Conservation (phyloP, 2,888 invertebrate genomes). For the Synanthedon vespiformis region DNA sequence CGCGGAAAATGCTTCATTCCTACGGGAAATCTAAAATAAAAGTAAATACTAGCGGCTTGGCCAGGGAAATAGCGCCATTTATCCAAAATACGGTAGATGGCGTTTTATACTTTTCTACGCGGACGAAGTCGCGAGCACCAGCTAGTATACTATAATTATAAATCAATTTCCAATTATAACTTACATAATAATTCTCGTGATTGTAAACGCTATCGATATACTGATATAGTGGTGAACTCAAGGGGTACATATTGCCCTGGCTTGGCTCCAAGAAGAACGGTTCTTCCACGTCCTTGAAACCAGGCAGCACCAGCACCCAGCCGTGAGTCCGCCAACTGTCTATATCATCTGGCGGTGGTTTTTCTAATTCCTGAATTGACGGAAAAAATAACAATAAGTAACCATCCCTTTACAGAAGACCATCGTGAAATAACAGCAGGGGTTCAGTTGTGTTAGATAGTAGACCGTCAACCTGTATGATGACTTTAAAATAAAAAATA, state of each 20-base stretch:
- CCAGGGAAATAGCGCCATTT: no score
- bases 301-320: conserved; percentile 82
- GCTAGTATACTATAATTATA: background rate
- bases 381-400: background rate
- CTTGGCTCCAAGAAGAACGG: conserved; percentile 88
- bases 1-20: no score
- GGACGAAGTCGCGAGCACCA: no score
- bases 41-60: no score
- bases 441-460: no score
- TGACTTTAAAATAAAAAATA: no score
- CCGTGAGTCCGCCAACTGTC: conserved; percentile 81
- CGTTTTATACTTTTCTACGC: no score
- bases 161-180: conserved; percentile 9
- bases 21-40: no score
- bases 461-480: no score
- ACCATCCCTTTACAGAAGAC: no score
- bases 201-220: conserved; percentile 90
- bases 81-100: no score
- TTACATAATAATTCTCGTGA: conserved; percentile 84
- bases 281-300: conserved; percentile 66
- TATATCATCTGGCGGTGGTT: conserved; percentile 73
- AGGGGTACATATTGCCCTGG: conserved; percentile 76
- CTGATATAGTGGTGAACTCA: conserved; percentile 73
- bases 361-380: conserved; percentile 69
- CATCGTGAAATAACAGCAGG: no score